phyloP scores from a whole-genome alignment of 2,113 vertebrate genomes.

The Steatornis caripensis region DNA sequence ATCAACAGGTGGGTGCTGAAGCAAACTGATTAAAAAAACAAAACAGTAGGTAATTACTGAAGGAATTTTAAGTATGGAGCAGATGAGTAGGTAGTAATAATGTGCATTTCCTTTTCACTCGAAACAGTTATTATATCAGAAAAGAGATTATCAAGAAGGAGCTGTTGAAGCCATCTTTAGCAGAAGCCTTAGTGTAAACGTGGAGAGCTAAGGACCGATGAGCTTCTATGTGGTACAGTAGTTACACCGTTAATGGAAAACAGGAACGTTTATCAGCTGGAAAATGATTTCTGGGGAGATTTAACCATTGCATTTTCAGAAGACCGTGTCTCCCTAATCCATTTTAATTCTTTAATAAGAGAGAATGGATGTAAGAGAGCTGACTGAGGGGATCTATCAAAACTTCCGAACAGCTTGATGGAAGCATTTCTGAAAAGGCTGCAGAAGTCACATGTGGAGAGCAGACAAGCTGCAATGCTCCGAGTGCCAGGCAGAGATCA shows the following conservation, averaged over 20 bases:
- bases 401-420: background rate
- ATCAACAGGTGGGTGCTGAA: background rate
- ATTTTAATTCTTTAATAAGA: background rate
- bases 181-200: background rate
- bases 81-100: background rate
- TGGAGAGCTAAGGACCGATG: background rate
- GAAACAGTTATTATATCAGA: background rate
- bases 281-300: background rate
- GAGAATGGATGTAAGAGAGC: background rate
- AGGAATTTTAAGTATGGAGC: background rate
- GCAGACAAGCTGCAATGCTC: background rate
- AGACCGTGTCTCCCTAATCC: background rate
- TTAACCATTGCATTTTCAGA: background rate
- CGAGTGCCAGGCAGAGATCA: background rate
- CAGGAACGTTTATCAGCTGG: background rate
- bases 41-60: background rate
- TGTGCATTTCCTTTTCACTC: background rate
- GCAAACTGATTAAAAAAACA: background rate
- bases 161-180: background rate
- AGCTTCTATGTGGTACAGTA: rapidly evolving
- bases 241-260: background rate
- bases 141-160: background rate
- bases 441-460: background rate
- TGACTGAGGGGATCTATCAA: background rate
- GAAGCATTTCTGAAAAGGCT: background rate